Base-by-base conservation (phyloP, 2,797 vertebrate genomes). In the Malurus leucopterus region DNA sequence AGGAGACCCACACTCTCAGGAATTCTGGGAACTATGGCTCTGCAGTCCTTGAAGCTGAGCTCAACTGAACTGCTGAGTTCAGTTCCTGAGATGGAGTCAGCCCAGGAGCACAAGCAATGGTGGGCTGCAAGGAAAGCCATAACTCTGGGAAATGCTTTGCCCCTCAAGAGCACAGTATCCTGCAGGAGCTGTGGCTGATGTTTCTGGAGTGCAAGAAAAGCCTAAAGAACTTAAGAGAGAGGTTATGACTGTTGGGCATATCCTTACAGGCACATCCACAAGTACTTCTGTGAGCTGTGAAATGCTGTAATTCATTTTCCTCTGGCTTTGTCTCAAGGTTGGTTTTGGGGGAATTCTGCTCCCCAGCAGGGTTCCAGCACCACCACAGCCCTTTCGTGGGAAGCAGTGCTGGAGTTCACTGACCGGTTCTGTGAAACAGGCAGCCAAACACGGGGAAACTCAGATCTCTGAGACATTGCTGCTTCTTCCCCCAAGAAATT, bases 81-180 rank as follows among this genome's bases (percentile, higher is more conserved):
- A 30, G 27, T 6, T 51, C 34, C 11, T 0, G 0, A 63, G 41
- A 0, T 2, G 26, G 40, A 47, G n/a, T 27, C 34, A 27, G 41
- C 12, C 23, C 12, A 4, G 29, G 11, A 4, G n/a, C 53, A 43
- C 47, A 46, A 7, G 5, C 6, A 11, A 3, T 0, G 4, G 38
- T 1, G 0, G 2, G 58, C 46, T 30, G 36, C 17, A 10, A 50
- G 49, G 1, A 36, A 70, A 57, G 43, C 14, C 36, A 11, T 10
- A 40, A 20, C 55, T 55, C 15, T 12, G 73, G 36, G 61, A 64
- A 41, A 29, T 11, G 18, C 18, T 75, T 27, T 6, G 6, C 8
- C 23, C 44, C 30, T 3, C 29, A 32, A 22, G 20, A 40, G 63
- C 3, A 10, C 27, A 38, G 29, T 38, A 20, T 18, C 41, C 38